Evolutionary conservation across 2,888 invertebrate species (phyloP).

Genomic region (Timema podura): DNA sequence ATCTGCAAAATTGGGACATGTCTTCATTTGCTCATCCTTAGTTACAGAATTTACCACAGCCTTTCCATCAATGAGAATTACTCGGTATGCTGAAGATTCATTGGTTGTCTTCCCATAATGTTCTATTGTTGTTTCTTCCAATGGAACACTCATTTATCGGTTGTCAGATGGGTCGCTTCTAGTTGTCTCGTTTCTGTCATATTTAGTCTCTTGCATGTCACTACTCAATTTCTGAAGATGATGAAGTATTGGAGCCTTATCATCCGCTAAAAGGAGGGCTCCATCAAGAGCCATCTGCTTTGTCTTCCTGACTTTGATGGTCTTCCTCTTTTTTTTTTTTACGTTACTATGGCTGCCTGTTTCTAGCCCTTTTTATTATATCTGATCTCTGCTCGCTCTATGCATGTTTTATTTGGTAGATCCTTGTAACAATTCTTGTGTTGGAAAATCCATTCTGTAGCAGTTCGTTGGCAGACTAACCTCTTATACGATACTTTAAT

Average conservation of each 20-base stretch:
- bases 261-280: background rate
- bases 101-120: background rate
- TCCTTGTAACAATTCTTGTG: background rate
- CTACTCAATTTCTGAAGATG: too few species aligned
- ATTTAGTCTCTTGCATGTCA: too few species aligned
- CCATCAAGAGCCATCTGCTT: background rate
- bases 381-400: background rate
- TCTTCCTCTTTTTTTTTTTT: background rate
- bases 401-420: background rate
- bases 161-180: too few species aligned
- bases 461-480: background rate
- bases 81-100: background rate
- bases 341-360: background rate
- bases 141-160: background rate
- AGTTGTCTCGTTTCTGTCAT: too few species aligned
- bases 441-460: background rate
- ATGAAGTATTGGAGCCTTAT: too few species aligned
- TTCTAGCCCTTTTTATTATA: background rate
- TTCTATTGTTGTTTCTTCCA: background rate
- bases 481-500: conserved; percentile 4
- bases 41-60: conserved; percentile 9
- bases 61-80: background rate
- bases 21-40: background rate
- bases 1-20: background rate
- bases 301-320: background rate